Base-by-base conservation (phyloP, 2,888 invertebrate species). In the Noctuana brunneofusca region DNA sequence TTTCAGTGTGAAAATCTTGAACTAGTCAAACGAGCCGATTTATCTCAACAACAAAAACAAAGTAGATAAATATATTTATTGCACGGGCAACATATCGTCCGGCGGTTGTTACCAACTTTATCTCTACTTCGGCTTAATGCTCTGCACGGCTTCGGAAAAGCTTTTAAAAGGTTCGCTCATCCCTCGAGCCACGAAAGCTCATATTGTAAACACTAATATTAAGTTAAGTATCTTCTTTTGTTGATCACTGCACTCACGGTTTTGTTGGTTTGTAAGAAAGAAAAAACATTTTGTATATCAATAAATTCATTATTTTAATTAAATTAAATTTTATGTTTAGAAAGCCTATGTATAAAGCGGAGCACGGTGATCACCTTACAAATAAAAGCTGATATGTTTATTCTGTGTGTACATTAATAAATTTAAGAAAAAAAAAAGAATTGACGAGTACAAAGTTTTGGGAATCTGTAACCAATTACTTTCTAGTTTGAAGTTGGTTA, bases 51-150 rank as follows among this genome's bases (percentile, higher is more conserved):
- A 87, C 84, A 86, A 87, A 86, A 84, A 81, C 83, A 82, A 81
- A 83, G 80, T 79, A 87, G 84, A 84, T 84, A 81, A 83, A 80
- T 75, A 80, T 83, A 86, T 86, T 86, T 86, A 86, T 83, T 81
- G 86, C 73, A 75, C 75, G 70, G 75, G 75, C 82, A 78, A 82
- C 81, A 79, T 81, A 81, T 84, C 79, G 81, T 75, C 73, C 75
- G 68, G 71, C 78, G 80, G 83, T 81, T 81, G 80, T 82, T 80
- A 79, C 81, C 71, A 73, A 71, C 79, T 84, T 87, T 86, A 88
- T 88, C 88, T 84, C 71, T 76, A 76, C 79, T 78, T 76, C 72
- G 76, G 74, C 80, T 85, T 87, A 86, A 87, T 86, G 85, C 78
- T 73, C 75, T 75, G 77, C 74, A 74, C 75, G 75, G 78, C 78